Conservation (phyloP, 2,797 vertebrate species). For the Ambastaia sidthimunki region DNA sequence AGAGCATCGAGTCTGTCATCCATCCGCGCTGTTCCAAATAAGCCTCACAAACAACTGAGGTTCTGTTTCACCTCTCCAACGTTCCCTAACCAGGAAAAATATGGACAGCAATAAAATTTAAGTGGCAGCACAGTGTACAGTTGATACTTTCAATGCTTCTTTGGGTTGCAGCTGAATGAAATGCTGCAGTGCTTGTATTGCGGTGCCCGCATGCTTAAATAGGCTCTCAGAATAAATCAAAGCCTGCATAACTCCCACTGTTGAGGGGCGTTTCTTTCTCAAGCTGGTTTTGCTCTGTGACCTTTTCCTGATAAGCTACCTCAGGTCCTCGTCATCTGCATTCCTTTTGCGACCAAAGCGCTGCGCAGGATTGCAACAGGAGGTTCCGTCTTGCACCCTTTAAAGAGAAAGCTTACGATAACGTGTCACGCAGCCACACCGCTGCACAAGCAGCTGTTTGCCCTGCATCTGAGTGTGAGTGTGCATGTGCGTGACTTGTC, state of each 20-base stretch:
- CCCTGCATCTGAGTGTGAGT: background rate
- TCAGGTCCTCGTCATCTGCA: background rate
- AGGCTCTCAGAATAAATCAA: conserved; percentile 42
- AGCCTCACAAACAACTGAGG: conserved; percentile 63
- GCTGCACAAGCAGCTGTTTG: background rate
- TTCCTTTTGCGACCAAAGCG: conserved; percentile 32
- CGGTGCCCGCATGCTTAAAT: conserved; percentile 27
- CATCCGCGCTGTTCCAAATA: conserved; percentile 10
- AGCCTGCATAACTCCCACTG: conserved; percentile 20
- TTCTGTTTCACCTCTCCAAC: conserved; percentile 62
- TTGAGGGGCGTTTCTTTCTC: conserved; percentile 14
- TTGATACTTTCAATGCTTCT: conserved; percentile 47
- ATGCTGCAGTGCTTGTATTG: conserved; percentile 27
- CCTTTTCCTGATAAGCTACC: conserved; percentile 19
- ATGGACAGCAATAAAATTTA: conserved; percentile 60
- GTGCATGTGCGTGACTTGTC: conserved; percentile 28
- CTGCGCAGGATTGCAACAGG: background rate
- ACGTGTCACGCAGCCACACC: background rate
- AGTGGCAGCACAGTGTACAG: conserved; percentile 53
- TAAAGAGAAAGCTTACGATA: background rate
- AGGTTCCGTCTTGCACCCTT: background rate
- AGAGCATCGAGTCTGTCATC: conserved; percentile 49
- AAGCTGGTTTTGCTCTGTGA: conserved; percentile 8
- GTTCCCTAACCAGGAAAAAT: conserved; percentile 57
- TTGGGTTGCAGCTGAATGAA: conserved; percentile 37